Conservation (phyloP, 2,888 invertebrate genomes). For the Globia sparganii region DNA sequence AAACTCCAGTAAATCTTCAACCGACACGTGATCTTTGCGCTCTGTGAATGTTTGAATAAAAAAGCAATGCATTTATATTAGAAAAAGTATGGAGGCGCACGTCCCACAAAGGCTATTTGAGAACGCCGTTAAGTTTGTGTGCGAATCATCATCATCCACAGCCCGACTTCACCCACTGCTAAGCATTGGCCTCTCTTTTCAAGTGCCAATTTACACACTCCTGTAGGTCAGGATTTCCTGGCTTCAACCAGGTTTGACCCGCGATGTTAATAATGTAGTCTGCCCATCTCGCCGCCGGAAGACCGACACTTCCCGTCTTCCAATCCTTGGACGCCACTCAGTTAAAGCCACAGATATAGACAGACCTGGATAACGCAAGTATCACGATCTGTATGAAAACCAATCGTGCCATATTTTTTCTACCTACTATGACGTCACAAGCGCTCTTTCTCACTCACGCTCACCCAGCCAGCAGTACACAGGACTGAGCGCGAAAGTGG, state of each 20-base stretch:
- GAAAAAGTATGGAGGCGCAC: neutral
- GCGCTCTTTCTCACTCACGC: too few relatives aligned
- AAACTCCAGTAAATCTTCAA: constrained; percentile 97
- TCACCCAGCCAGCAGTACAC: too few relatives aligned
- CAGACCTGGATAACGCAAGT: too few relatives aligned
- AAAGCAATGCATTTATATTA: neutral
- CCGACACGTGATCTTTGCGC: constrained; percentile 95
- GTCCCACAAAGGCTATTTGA: neutral
- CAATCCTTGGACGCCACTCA: neutral
- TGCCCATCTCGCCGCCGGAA: neutral
- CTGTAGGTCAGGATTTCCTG: too few relatives aligned
- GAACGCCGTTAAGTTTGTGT: neutral
- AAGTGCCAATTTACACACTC: neutral
- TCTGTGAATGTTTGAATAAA: constrained; percentile 68
- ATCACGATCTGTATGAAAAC: too few relatives aligned
- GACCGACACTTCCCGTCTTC: neutral
- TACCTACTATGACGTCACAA: too few relatives aligned
- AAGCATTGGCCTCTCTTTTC: neutral
- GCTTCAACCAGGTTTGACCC: too few relatives aligned
- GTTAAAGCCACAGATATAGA: too few relatives aligned
- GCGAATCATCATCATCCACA: neutral
- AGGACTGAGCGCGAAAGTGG: too few relatives aligned
- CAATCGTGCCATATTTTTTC: too few relatives aligned
- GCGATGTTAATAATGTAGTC: neutral
- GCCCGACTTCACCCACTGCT: neutral